Conservation (phyloP, 2,888 invertebrate genomes). For the Tachina grossa region DNA sequence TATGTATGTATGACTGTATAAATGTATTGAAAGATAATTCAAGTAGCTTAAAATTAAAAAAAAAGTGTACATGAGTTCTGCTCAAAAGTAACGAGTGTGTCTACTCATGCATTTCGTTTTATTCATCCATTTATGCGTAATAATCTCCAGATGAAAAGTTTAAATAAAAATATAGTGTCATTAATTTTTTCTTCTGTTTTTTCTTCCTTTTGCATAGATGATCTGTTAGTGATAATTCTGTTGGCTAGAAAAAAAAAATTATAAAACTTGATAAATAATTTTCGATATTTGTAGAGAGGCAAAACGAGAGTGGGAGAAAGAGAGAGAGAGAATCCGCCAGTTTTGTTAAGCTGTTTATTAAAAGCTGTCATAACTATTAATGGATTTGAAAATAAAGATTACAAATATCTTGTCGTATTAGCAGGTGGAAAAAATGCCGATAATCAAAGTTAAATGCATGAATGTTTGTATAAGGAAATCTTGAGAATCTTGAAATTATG, state of each 20-base stretch:
- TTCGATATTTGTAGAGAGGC: constrained; percentile 3
- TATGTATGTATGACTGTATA: neutral
- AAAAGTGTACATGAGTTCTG: constrained; percentile 38
- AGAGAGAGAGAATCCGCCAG: constrained; percentile 33
- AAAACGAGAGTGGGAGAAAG: neutral
- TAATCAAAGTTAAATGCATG: constrained; percentile 23
- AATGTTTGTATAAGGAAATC: constrained; percentile 46
- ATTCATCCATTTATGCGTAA: constrained; percentile 38
- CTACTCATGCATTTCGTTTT: constrained; percentile 29
- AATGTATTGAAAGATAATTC: constrained; percentile 58
- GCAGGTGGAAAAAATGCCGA: constrained; percentile 21
- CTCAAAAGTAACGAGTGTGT: constrained; percentile 19
- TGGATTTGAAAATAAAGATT: constrained; percentile 60
- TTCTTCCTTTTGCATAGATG: constrained; percentile 41
- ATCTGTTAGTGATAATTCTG: constrained; percentile 52
- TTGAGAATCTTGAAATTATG: constrained; percentile 49
- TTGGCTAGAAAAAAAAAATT: neutral
- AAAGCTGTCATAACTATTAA: constrained; percentile 68
- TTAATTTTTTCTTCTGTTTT: neutral
- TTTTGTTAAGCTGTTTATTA: constrained; percentile 68
- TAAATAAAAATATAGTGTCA: constrained; percentile 13
- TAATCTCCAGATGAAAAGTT: constrained; percentile 25
- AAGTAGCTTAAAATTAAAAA: constrained; percentile 56
- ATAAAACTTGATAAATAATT: neutral
- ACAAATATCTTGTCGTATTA: constrained; percentile 60